Evolutionary conservation across 2,113 vertebrate species (phyloP).

Genomic region (Cyanoderma ruficeps): DNA sequence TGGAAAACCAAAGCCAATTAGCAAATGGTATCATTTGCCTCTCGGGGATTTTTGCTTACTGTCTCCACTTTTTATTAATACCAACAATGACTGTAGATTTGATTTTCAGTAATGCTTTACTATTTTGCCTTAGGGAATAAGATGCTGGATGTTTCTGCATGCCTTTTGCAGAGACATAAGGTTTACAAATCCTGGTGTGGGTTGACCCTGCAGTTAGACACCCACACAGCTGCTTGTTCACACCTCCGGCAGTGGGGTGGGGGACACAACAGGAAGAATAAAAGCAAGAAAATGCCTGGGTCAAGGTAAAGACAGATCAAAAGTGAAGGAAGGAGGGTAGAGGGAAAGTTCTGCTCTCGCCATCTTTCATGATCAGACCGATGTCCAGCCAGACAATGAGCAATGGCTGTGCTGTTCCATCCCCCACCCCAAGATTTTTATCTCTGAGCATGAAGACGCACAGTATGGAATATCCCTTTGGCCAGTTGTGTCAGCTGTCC

Average conservation of each 20-base stretch:
- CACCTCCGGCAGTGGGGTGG: rapidly evolving
- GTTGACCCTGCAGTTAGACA: background rate
- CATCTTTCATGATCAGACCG: rapidly evolving
- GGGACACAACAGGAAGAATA: background rate
- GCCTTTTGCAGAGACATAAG: background rate
- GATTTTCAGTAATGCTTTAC: background rate
- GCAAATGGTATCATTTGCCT: background rate
- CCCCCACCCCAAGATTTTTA: background rate
- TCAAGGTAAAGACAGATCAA: background rate
- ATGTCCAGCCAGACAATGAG: background rate
- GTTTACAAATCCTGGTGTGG: background rate
- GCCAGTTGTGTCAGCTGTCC: rapidly evolving
- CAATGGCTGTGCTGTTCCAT: background rate
- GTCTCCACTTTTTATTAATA: background rate
- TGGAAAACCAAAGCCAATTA: background rate
- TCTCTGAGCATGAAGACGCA: background rate
- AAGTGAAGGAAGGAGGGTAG: background rate
- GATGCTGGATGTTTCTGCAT: background rate
- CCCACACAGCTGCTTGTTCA: background rate
- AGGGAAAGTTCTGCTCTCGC: rapidly evolving
- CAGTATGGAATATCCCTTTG: background rate
- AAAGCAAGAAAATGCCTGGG: background rate
- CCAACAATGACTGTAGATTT: background rate
- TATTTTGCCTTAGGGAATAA: background rate
- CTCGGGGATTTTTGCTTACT: background rate